Conservation (phyloP, 2,888 invertebrate species). For the Smittia aterrima region DNA sequence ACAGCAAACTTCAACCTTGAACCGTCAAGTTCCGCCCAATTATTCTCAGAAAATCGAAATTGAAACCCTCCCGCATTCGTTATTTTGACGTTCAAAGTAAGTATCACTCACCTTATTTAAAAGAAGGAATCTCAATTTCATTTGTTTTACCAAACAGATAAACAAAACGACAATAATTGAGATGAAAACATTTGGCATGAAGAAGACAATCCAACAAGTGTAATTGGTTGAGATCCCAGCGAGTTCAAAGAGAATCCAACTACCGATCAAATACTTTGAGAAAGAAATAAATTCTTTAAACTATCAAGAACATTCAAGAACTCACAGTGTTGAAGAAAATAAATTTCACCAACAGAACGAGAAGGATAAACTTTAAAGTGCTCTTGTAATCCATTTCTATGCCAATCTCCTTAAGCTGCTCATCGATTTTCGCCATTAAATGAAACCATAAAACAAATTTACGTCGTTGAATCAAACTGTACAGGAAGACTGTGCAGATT, state of each 20-base stretch:
- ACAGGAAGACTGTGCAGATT: slow-evolving; percentile 46
- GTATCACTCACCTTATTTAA: slow-evolving; percentile 52
- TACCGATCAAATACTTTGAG: slow-evolving; percentile 49
- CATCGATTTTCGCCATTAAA: slow-evolving; percentile 45
- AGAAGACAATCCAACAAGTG: slow-evolving; percentile 50
- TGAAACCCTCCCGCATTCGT: too few relatives aligned
- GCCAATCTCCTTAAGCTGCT: slow-evolving; percentile 49
- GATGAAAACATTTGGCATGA: slow-evolving; percentile 50
- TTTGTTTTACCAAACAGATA: slow-evolving; percentile 50
- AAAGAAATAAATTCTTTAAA: too few relatives aligned
- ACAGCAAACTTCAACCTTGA: too few relatives aligned
- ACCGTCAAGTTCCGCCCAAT: too few relatives aligned
- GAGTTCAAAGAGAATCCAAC: slow-evolving; percentile 48
- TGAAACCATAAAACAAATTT: slow-evolving; percentile 35
- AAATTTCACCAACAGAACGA: slow-evolving; percentile 48
- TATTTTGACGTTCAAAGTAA: too few relatives aligned
- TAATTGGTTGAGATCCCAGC: slow-evolving; percentile 49
- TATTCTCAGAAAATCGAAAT: too few relatives aligned
- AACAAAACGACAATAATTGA: slow-evolving; percentile 50
- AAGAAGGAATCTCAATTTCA: slow-evolving; percentile 50
- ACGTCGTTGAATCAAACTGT: slow-evolving; percentile 44
- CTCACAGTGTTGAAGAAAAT: too few relatives aligned
- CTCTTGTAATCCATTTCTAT: slow-evolving; percentile 50
- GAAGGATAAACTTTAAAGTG: slow-evolving; percentile 49
- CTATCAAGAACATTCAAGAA: too few relatives aligned